phyloP scores from a whole-genome alignment of 2,888 invertebrate genomes.

The Adelphocoris suturalis region DNA sequence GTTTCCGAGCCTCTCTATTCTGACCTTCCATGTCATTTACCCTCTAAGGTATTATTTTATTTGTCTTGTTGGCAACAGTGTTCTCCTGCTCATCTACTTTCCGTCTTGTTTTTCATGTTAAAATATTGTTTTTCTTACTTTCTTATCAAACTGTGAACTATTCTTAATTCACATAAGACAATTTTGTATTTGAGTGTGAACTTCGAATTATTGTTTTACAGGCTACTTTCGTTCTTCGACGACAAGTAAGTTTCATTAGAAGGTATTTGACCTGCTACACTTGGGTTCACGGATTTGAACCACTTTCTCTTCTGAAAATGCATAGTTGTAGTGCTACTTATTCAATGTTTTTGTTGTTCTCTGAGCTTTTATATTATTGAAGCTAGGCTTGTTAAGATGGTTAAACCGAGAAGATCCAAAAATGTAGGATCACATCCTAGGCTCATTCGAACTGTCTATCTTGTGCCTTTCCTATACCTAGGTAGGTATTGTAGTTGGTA shows the following conservation, averaged over 20 bases:
- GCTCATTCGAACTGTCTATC: too few relatives aligned
- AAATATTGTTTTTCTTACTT: background rate
- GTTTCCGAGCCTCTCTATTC: too few relatives aligned
- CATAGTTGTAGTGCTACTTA: background rate
- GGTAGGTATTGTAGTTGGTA: too few relatives aligned
- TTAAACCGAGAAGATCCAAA: background rate
- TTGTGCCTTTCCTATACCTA: too few relatives aligned
- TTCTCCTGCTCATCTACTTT: background rate
- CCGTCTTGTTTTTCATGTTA: slow-evolving; percentile 8
- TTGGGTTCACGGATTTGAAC: too few relatives aligned
- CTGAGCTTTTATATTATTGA: background rate
- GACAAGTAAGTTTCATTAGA: background rate
- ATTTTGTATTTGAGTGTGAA: background rate
- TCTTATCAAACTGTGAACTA: slow-evolving; percentile 6
- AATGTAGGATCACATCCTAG: too few relatives aligned
- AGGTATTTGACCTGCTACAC: background rate
- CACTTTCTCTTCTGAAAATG: background rate
- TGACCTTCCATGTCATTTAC: too few relatives aligned
- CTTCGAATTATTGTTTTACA: background rate
- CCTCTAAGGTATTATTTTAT: background rate
- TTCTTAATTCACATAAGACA: background rate
- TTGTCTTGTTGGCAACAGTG: background rate
- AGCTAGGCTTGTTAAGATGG: background rate
- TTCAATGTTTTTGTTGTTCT: background rate
- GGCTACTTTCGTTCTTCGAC: background rate